Percentiles rank a stretch among this genome's conserved stretches.
These are phyloP conservation scores for Chionis minor DNA, from an alignment of 2,113 vertebrate species.

Conservation along the genomic window DNA sequence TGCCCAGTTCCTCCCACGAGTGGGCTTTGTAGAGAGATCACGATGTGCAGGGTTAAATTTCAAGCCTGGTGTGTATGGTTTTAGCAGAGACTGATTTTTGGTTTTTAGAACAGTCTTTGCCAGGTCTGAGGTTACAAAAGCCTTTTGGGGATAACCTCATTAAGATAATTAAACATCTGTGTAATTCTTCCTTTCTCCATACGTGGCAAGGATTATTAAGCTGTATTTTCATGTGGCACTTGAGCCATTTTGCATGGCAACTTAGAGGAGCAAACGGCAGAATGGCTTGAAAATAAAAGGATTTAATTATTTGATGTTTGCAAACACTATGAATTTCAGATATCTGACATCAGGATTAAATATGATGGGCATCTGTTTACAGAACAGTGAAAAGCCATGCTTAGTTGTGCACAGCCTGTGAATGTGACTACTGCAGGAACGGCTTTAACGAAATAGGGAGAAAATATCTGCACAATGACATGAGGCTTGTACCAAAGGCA, in stretches of 20 bases:
- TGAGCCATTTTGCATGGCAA: slow-evolving; percentile 5
- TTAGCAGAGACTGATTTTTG: background rate
- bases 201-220: slow-evolving; percentile 32
- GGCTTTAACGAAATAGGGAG: background rate
- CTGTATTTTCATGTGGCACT: slow-evolving; percentile 17
- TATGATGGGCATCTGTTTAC: background rate
- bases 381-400: background rate
- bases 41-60: background rate
- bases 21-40: background rate
- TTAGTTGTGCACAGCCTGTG: background rate
- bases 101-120: background rate
- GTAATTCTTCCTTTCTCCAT: slow-evolving; percentile 45
- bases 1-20: background rate
- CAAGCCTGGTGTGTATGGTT: background rate
- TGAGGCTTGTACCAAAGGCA: background rate
- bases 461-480: background rate
- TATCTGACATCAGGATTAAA: background rate
- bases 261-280: background rate
- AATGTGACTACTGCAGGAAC: background rate
- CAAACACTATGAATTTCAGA: background rate
- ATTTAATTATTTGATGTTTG: background rate
- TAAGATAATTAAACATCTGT: slow-evolving; percentile 69
- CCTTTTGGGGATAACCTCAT: slow-evolving; percentile 56
- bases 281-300: slow-evolving; percentile 15
- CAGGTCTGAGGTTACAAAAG: slow-evolving; percentile 38